These are phyloP conservation scores for Chrysolina americana DNA, from an alignment of 2,888 invertebrate species.

Conservation along the genomic window DNA sequence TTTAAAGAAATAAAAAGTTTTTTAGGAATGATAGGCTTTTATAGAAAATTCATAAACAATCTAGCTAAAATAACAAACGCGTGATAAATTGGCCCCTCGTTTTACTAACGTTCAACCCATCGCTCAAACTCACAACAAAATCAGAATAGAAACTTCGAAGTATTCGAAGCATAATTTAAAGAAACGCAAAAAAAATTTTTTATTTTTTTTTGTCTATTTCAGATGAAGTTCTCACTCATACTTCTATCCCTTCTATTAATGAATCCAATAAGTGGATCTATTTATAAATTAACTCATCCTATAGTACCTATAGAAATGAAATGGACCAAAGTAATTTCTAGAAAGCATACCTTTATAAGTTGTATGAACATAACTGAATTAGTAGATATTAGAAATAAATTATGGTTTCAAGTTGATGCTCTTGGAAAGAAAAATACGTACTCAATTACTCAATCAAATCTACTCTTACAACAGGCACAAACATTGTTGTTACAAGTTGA, in stretches of 20 bases:
- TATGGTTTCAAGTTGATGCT: background rate
- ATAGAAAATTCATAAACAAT: too few species aligned
- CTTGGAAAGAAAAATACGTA: background rate
- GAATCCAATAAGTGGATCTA: conserved; percentile 8
- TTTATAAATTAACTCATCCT: conserved; percentile 13
- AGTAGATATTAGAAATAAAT: conserved; percentile 19
- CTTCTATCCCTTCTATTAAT: conserved; percentile 5
- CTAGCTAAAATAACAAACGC: too few species aligned
- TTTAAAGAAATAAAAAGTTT: too few species aligned
- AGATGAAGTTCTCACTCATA: background rate
- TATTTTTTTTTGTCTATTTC: background rate
- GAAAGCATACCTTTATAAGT: background rate
- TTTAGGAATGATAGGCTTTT: too few species aligned
- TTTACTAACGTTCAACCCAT: conserved; percentile 18
- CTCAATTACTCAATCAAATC: background rate
- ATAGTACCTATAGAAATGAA: conserved; percentile 20
- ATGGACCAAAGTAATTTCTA: conserved; percentile 15
- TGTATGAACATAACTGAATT: conserved; percentile 27
- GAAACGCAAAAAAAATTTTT: conserved; percentile 21
- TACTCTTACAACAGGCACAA: conserved; percentile 23
- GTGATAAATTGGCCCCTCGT: conserved; percentile 17
- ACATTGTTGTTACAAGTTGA: conserved; percentile 13
- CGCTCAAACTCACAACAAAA: conserved; percentile 29
- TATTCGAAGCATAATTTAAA: conserved; percentile 26
- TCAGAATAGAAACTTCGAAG: conserved; percentile 24